Percentiles rank a stretch among this genome's conserved stretches.
phyloP scores from a whole-genome alignment of 2,888 invertebrate species.

The Cephus spinipes region DNA sequence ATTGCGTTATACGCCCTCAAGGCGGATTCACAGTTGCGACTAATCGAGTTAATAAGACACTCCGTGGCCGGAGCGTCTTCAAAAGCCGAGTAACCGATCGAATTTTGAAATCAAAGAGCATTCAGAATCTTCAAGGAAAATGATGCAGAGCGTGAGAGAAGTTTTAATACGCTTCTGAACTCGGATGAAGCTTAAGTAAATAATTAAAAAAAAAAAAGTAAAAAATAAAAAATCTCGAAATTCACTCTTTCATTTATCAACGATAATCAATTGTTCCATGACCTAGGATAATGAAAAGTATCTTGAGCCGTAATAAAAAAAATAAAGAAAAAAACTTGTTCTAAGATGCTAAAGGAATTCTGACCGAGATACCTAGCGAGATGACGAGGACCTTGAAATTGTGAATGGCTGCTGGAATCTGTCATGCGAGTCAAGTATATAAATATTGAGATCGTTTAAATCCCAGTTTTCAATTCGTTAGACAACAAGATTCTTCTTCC shows the following conservation, averaged over 20 bases:
- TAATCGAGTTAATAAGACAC: constrained; percentile 29
- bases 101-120: background rate
- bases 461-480: background rate
- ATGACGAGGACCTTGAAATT: background rate
- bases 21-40: constrained; percentile 18
- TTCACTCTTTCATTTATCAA: background rate
- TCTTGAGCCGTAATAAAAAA: background rate
- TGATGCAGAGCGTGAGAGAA: background rate
- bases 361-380: background rate
- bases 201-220: background rate
- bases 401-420: background rate
- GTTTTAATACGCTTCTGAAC: background rate
- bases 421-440: background rate
- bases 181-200: background rate
- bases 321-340: background rate
- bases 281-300: background rate
- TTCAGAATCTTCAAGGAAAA: background rate
- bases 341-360: background rate
- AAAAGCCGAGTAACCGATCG: background rate
- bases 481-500: background rate
- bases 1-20: background rate
- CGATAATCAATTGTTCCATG: background rate
- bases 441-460: background rate
- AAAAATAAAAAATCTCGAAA: background rate
- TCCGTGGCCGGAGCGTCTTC: background rate